Percentiles rank a stretch among this genome's conserved stretches.
Conservation (phyloP, 2,113 vertebrate genomes). For the Silurus glanis region DNA sequence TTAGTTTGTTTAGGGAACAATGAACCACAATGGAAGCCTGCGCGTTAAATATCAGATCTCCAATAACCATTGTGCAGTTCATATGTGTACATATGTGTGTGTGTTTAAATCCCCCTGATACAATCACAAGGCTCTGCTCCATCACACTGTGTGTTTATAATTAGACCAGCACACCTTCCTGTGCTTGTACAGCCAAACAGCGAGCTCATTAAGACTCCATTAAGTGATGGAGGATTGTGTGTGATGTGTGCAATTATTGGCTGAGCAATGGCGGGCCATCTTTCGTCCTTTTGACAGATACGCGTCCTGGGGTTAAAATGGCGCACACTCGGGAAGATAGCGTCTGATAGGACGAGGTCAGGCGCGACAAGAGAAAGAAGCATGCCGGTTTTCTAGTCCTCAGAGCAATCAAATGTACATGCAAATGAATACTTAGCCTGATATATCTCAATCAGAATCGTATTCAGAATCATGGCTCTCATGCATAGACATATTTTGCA, state of each 20-base stretch:
- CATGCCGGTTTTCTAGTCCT: neutral
- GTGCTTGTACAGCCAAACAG: neutral
- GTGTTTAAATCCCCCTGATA: neutral
- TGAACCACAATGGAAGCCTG: conserved; percentile 28
- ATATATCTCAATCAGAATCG: neutral
- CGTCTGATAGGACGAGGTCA: neutral
- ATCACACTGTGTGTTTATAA: neutral
- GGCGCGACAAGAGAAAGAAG: neutral
- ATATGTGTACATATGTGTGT: neutral
- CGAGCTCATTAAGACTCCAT: neutral
- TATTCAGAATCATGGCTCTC: neutral
- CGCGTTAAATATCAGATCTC: neutral
- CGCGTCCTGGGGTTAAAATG: neutral
- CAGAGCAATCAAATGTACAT: neutral
- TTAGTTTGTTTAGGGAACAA: neutral
- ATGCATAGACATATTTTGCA: neutral
- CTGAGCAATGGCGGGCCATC: neutral
- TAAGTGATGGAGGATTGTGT: neutral
- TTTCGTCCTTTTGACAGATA: neutral
- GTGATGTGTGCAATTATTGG: neutral
- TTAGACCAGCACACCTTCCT: neutral
- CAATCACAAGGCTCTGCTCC: neutral
- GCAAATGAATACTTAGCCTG: neutral
- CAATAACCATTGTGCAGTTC: neutral
- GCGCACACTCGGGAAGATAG: neutral